These are phyloP conservation scores for Scleropages formosus DNA, from an alignment of 2,797 vertebrate species.

Conservation along the genomic window DNA sequence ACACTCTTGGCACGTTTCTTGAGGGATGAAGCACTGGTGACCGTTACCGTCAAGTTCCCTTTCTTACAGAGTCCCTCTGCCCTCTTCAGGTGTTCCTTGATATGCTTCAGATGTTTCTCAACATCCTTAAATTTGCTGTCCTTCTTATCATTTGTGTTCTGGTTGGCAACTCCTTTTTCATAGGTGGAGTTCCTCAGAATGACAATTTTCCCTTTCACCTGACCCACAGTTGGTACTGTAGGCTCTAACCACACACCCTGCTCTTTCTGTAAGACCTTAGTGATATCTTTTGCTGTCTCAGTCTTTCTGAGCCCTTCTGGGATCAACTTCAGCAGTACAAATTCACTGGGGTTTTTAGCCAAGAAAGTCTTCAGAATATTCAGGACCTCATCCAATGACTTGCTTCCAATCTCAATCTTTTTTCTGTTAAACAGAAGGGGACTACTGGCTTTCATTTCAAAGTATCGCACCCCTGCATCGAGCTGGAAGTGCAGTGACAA, in stretches of 20 bases:
- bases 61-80: too few relatives aligned
- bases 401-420: neutral
- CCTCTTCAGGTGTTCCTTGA: too few relatives aligned
- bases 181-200: neutral
- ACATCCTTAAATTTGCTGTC: too few relatives aligned
- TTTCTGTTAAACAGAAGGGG: neutral
- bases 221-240: neutral
- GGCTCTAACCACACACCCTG: neutral
- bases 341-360: neutral
- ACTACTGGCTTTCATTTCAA: neutral
- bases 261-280: neutral
- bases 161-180: too few relatives aligned
- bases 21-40: too few relatives aligned
- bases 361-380: neutral
- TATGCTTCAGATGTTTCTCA: too few relatives aligned
- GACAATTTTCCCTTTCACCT: neutral
- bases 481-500: neutral
- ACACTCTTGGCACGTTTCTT: too few relatives aligned
- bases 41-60: too few relatives aligned
- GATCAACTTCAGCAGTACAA: neutral
- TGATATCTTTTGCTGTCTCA: neutral
- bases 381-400: neutral
- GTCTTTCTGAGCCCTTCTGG: neutral
- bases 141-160: too few relatives aligned
- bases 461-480: neutral